These are phyloP conservation scores for Dasyprocta punctata DNA, from an alignment of 2,113 vertebrate species.

Conservation along the genomic window DNA sequence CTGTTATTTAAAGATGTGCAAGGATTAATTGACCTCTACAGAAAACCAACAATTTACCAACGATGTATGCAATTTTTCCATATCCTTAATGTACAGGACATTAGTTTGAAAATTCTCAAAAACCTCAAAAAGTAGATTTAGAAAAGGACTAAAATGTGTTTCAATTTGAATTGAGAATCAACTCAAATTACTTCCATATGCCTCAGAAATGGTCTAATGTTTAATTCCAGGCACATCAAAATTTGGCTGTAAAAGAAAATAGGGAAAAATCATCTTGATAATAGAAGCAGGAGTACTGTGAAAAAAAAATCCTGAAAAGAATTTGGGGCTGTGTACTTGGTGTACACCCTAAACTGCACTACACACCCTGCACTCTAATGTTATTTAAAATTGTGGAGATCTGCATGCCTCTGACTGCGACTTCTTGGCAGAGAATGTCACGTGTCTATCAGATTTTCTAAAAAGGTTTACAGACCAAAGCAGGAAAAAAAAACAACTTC, in stretches of 20 bases:
- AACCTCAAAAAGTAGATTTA: background rate
- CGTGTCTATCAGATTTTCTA: background rate
- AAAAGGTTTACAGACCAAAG: background rate
- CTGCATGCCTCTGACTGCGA: rapidly evolving
- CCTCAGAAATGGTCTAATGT: background rate
- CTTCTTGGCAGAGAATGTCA: background rate
- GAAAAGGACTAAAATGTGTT: background rate
- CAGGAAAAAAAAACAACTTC: background rate
- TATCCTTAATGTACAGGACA: background rate
- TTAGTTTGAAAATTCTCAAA: background rate
- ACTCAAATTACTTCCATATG: background rate
- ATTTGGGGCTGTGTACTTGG: background rate
- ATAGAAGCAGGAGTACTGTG: background rate
- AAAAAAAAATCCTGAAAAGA: background rate
- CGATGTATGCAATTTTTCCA: background rate
- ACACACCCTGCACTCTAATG: background rate
- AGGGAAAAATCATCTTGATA: background rate
- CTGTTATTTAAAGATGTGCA: slow-evolving; percentile 17
- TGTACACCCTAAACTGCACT: background rate
- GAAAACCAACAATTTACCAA: background rate
- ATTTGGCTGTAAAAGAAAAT: background rate
- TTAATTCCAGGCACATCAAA: slow-evolving; percentile 3
- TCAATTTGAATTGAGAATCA: background rate
- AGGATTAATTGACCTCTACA: background rate
- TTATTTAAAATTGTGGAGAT: background rate